A percentile compares a stretch with the other conserved stretches of the same genome.
Conservation (phyloP, 1,140 invertebrate genomes). For the Heliconius eleuchia region DNA sequence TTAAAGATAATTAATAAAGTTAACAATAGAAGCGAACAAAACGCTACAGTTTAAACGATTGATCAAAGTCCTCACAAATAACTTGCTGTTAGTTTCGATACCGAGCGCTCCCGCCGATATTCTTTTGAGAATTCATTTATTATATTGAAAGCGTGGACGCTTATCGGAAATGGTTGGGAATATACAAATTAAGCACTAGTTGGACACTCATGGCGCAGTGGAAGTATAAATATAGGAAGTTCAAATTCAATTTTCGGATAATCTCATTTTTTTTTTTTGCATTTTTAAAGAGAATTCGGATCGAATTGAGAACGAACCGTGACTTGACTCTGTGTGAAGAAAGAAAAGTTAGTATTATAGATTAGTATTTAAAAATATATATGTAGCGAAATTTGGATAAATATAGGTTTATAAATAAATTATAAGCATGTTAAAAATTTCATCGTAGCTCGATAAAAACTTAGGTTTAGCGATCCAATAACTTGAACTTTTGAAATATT, state of each 20-base stretch:
- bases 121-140: slow-evolving; percentile 15
- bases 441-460: too few relatives aligned
- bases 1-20: slow-evolving; percentile 4
- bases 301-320: too few relatives aligned
- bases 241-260: background rate
- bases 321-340: too few relatives aligned
- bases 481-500: too few relatives aligned
- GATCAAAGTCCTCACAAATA: slow-evolving; percentile 15
- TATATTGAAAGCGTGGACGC: background rate
- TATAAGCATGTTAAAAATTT: too few relatives aligned
- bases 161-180: background rate
- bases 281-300: too few relatives aligned
- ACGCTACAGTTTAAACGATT: slow-evolving; percentile 6
- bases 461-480: too few relatives aligned
- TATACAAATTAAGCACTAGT: background rate
- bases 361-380: too few relatives aligned
- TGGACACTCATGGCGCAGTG: background rate
- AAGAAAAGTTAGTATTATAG: too few relatives aligned
- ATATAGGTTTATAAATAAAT: too few relatives aligned
- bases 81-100: slow-evolving; percentile 6
- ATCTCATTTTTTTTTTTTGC: too few relatives aligned
- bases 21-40: slow-evolving; percentile 9
- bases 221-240: background rate
- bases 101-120: slow-evolving; percentile 1
- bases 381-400: too few relatives aligned